Percentiles rank a stretch among this genome's conserved stretches.
Conservation (phyloP, 2,113 vertebrate species). For the Pionites leucogaster region DNA sequence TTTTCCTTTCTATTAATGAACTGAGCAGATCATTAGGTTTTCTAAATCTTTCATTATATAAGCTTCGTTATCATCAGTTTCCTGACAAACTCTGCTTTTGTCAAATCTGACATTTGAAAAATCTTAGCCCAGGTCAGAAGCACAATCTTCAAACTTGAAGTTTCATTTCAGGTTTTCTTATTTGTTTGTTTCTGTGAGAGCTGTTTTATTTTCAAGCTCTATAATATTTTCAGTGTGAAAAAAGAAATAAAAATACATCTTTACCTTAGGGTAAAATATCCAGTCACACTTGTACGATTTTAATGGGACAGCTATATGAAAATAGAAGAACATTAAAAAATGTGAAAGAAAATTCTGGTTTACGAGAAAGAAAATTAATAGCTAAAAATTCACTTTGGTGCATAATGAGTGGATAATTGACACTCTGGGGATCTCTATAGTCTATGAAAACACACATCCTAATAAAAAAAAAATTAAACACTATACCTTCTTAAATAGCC, state of each 20-base stretch:
- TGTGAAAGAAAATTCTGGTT: neutral
- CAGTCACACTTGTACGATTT: neutral
- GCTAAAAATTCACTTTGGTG: neutral
- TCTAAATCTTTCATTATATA: neutral
- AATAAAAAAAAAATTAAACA: neutral
- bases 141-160: neutral
- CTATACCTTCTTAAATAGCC: neutral
- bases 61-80: neutral
- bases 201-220: neutral
- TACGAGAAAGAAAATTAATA: neutral
- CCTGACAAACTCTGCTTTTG: neutral
- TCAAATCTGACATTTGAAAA: neutral
- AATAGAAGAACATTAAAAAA: neutral
- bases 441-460: neutral
- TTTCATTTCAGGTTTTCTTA: neutral
- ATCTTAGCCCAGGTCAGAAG: neutral
- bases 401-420: neutral
- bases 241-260: neutral
- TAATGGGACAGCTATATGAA: neutral
- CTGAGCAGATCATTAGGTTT: neutral
- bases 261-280: neutral
- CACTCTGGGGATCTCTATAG: neutral
- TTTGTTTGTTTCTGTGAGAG: neutral
- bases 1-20: neutral
- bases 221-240: neutral